Percentiles rank a stretch among this genome's conserved stretches.
phyloP scores from a whole-genome alignment of 1,140 invertebrate genomes.

The Pantala flavescens region DNA sequence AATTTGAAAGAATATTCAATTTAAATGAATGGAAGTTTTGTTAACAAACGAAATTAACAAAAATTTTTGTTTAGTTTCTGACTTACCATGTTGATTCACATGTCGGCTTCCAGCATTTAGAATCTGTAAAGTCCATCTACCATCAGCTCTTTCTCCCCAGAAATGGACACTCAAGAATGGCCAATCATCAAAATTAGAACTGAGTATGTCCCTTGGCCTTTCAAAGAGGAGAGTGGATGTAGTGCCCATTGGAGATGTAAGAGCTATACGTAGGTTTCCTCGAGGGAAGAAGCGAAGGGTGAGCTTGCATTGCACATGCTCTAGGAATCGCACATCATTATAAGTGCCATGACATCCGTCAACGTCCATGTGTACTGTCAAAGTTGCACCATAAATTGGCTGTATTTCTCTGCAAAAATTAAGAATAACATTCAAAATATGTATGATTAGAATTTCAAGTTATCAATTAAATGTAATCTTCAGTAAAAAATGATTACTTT shows the following conservation, averaged over 20 bases:
- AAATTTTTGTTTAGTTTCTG: too few species aligned
- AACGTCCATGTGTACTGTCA: slow-evolving; percentile 71
- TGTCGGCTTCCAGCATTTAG: slow-evolving; percentile 74
- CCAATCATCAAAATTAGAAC: slow-evolving; percentile 93
- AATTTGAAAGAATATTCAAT: too few species aligned
- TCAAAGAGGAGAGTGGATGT: slow-evolving; percentile 80
- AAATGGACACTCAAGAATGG: slow-evolving; percentile 94
- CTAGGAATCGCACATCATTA: slow-evolving; percentile 79
- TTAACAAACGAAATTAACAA: too few species aligned
- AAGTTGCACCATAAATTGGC: slow-evolving; percentile 52
- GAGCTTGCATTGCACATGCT: slow-evolving; percentile 90
- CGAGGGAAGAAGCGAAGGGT: slow-evolving; percentile 80
- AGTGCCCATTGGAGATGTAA: slow-evolving; percentile 83
- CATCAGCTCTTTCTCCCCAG: slow-evolving; percentile 89
- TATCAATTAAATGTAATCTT: background rate
- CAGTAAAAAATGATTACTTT: too few species aligned
- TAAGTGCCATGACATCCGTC: slow-evolving; percentile 73
- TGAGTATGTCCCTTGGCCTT: slow-evolving; percentile 78
- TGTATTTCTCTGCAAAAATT: slow-evolving; percentile 48
- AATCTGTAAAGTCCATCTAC: slow-evolving; percentile 86
- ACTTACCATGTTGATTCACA: slow-evolving; percentile 65
- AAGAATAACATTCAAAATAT: background rate
- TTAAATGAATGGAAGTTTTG: too few species aligned
- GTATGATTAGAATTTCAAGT: background rate
- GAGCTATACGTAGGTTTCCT: slow-evolving; percentile 69